Conservation (phyloP, 2,888 invertebrate genomes). For the Heliconius charithonia region DNA sequence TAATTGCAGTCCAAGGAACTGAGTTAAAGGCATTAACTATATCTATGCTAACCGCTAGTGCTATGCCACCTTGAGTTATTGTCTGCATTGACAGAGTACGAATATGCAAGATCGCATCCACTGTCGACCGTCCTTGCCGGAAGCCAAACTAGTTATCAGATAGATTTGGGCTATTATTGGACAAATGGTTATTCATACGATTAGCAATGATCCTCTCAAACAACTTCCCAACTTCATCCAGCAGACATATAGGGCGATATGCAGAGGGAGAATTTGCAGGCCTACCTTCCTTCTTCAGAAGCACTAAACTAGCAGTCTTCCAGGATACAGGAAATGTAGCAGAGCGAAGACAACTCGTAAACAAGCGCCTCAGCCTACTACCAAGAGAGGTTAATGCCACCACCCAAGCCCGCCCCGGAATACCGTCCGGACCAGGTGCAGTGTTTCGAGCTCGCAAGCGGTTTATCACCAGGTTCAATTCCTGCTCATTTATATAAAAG, state of each 20-base stretch:
- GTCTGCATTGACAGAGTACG: neutral
- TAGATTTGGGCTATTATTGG: neutral
- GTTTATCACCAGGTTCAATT: neutral
- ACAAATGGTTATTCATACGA: neutral
- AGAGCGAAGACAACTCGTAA: neutral
- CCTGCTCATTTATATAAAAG: too few species aligned
- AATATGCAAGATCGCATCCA: neutral
- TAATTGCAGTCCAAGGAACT: conserved; percentile 33
- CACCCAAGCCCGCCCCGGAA: conserved; percentile 20
- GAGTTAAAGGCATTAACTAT: too few species aligned
- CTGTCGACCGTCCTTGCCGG: neutral
- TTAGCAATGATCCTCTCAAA: neutral
- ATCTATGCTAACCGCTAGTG: neutral
- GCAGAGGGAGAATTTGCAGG: too few species aligned
- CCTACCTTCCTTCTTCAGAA: too few species aligned
- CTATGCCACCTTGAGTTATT: too few species aligned
- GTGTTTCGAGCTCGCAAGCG: conserved; percentile 30
- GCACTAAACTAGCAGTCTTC: conserved; percentile 1
- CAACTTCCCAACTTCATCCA: neutral
- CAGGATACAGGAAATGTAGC: conserved; percentile 31
- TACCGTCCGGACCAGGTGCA: conserved; percentile 37
- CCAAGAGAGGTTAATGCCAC: too few species aligned
- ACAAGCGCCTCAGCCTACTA: neutral
- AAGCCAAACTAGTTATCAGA: too few species aligned
- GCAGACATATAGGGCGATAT: too few species aligned